Evolutionary conservation across 2,113 vertebrate species (phyloP).

Genomic region (Centropristis striata): DNA sequence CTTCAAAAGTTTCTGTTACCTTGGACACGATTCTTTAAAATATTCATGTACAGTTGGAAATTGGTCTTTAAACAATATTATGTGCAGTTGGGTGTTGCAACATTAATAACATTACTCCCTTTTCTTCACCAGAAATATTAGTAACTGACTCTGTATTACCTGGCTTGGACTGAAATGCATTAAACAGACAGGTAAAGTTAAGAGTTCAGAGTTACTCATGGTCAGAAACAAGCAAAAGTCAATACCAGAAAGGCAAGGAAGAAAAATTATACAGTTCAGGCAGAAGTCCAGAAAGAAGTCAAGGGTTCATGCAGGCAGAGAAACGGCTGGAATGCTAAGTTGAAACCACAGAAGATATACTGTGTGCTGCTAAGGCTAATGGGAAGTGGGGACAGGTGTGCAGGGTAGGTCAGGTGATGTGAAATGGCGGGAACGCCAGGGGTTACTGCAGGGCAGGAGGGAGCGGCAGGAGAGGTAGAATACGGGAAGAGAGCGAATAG

Average conservation of each 20-base stretch:
- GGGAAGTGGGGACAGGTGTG: neutral
- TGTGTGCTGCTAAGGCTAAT: neutral
- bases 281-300: neutral
- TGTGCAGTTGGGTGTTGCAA: too few species aligned
- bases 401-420: neutral
- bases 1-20: constrained; percentile 42
- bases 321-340: neutral
- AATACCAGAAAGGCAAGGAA: neutral
- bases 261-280: too few species aligned
- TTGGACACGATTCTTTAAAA: constrained; percentile 27
- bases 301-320: neutral
- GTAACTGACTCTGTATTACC: too few species aligned
- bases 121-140: too few species aligned
- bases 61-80: too few species aligned
- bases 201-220: neutral
- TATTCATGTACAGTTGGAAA: too few species aligned
- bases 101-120: too few species aligned
- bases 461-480: neutral
- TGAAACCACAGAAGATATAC: neutral
- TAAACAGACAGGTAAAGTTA: too few species aligned
- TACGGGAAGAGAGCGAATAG: neutral
- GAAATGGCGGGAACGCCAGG: neutral
- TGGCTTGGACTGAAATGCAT: too few species aligned
- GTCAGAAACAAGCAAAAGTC: neutral
- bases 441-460: neutral